A percentile compares a stretch with the other conserved stretches of the same genome.
These are phyloP conservation scores for Brachionus asplanchnoidis DNA, from an alignment of 1,140 invertebrate species.

Conservation along the genomic window DNA sequence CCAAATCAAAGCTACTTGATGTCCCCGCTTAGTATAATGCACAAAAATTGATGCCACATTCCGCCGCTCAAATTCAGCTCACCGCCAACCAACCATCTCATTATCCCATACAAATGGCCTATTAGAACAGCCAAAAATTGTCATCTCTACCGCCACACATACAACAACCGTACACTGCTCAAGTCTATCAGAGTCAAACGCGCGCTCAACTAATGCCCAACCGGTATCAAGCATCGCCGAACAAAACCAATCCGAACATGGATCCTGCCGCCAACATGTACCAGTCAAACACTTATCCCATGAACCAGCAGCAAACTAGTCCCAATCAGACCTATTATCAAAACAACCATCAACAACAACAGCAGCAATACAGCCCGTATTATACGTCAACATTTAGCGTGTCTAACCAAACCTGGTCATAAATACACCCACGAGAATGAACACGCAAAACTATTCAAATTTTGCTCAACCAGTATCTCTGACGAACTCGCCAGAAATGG, in stretches of 20 bases:
- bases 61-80: not conserved
- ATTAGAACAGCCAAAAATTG: not conserved
- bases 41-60: slow-evolving; percentile 2
- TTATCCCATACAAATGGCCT: not conserved
- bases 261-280: not conserved
- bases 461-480: not conserved
- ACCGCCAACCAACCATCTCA: not conserved
- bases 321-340: not conserved
- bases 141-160: not conserved
- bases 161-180: not conserved
- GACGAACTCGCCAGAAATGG: not conserved
- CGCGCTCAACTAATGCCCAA: not conserved
- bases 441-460: not conserved
- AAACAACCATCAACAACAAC: not conserved
- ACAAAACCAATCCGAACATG: not conserved
- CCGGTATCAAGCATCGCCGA: slow-evolving; percentile 12
- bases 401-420: not conserved
- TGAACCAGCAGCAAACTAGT: slow-evolving; percentile 2
- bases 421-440: not conserved
- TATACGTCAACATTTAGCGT: not conserved
- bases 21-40: not conserved
- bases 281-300: not conserved
- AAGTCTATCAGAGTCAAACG: not conserved
- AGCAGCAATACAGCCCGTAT: not conserved
- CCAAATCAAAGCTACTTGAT: not conserved